Evolutionary conservation across 2,888 invertebrate species (phyloP).

Genomic region (Eudasyphora cyanicolor): DNA sequence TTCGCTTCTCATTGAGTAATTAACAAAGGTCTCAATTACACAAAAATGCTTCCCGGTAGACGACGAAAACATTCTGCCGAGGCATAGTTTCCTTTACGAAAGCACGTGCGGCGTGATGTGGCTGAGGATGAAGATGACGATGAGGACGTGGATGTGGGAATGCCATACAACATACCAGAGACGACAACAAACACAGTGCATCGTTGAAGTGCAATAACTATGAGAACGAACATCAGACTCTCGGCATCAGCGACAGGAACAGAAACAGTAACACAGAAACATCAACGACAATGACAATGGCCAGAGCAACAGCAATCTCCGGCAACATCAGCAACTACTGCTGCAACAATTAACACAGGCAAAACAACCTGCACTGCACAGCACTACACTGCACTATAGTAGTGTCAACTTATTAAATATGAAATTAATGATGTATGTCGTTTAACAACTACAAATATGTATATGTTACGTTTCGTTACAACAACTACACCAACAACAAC

Average conservation of each 20-base stretch:
- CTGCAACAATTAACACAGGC: neutral
- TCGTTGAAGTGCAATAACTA: too few relatives aligned
- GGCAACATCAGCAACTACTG: neutral
- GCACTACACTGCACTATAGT: neutral
- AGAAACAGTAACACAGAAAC: neutral
- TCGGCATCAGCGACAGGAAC: neutral
- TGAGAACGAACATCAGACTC: neutral
- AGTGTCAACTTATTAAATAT: slow-evolving; percentile 64
- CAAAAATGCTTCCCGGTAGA: slow-evolving; percentile 47
- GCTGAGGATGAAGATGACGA: too few relatives aligned
- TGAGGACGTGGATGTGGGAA: too few relatives aligned
- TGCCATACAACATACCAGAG: slow-evolving; percentile 61
- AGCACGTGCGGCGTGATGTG: slow-evolving; percentile 63
- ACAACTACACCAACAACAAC: slow-evolving; percentile 8
- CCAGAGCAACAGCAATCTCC: neutral
- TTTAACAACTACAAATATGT: slow-evolving; percentile 49
- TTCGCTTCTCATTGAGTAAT: slow-evolving; percentile 59
- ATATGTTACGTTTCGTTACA: too few relatives aligned
- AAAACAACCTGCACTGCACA: neutral
- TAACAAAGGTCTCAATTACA: slow-evolving; percentile 65
- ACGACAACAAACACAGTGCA: slow-evolving; percentile 16
- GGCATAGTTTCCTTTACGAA: neutral
- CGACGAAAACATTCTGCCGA: neutral
- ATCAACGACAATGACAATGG: neutral
- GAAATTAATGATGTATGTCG: slow-evolving; percentile 55